Conservation (phyloP, 1,140 invertebrate genomes). For the Bombus picipes region DNA sequence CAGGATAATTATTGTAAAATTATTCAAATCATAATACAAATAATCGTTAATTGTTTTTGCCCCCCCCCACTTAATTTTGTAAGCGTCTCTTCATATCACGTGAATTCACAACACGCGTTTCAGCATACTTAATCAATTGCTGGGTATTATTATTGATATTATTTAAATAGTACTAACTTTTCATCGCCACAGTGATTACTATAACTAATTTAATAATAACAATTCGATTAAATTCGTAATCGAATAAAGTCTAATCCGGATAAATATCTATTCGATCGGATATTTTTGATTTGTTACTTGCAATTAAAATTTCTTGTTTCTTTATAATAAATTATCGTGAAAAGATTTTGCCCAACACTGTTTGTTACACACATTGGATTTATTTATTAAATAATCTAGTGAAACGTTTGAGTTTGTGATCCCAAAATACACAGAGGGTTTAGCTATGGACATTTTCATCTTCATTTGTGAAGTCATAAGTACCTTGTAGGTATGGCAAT, state of each 20-base stretch:
- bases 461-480: slow-evolving; percentile 72
- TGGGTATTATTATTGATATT: no score
- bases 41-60: no score
- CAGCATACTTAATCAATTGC: no score
- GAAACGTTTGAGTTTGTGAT: background rate
- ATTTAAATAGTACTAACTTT: no score
- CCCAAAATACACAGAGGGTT: slow-evolving; percentile 18
- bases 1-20: background rate
- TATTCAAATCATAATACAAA: background rate
- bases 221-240: background rate
- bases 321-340: no score
- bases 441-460: background rate
- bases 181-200: no score
- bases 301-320: no score
- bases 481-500: slow-evolving; percentile 96
- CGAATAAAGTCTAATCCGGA: background rate
- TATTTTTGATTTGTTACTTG: background rate
- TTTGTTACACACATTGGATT: background rate
- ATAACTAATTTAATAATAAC: no score
- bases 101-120: no score
- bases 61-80: no score
- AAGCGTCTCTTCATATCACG: no score
- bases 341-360: background rate
- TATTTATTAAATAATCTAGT: background rate
- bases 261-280: background rate